These are phyloP conservation scores for Rutpela maculata DNA, from an alignment of 2,888 invertebrate species.

Conservation along the genomic window DNA sequence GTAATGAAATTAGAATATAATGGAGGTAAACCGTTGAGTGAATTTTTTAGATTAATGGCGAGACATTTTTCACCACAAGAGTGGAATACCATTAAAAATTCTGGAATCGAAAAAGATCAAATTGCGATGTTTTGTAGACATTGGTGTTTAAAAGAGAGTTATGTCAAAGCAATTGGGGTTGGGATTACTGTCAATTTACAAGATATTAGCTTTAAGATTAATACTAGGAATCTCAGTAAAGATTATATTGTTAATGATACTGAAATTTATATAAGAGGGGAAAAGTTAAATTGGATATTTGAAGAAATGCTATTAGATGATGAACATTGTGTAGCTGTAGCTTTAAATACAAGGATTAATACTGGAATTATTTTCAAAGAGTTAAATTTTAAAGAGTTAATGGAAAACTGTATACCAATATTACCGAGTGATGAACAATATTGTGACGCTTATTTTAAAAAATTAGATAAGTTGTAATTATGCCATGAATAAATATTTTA, in stretches of 20 bases:
- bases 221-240: constrained; percentile 75
- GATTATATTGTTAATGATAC: constrained; percentile 79
- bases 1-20: constrained; percentile 91
- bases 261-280: constrained; percentile 79
- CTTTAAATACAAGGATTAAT: constrained; percentile 72
- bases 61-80: constrained; percentile 87
- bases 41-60: constrained; percentile 93
- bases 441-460: constrained; percentile 77
- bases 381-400: constrained; percentile 79
- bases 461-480: constrained; percentile 71
- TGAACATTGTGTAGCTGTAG: constrained; percentile 87
- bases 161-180: constrained; percentile 92
- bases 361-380: constrained; percentile 73
- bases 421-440: constrained; percentile 76
- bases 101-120: constrained; percentile 79
- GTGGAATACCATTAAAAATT: constrained; percentile 84
- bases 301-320: constrained; percentile 88
- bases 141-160: constrained; percentile 97
- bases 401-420: constrained; percentile 76
- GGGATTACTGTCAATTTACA: constrained; percentile 88
- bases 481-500: not conserved
- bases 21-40: constrained; percentile 81
- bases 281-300: constrained; percentile 83
- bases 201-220: constrained; percentile 84
- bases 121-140: constrained; percentile 88